Conservation (phyloP, 1,140 invertebrate genomes). For the Cardiocondyla obscurior region DNA sequence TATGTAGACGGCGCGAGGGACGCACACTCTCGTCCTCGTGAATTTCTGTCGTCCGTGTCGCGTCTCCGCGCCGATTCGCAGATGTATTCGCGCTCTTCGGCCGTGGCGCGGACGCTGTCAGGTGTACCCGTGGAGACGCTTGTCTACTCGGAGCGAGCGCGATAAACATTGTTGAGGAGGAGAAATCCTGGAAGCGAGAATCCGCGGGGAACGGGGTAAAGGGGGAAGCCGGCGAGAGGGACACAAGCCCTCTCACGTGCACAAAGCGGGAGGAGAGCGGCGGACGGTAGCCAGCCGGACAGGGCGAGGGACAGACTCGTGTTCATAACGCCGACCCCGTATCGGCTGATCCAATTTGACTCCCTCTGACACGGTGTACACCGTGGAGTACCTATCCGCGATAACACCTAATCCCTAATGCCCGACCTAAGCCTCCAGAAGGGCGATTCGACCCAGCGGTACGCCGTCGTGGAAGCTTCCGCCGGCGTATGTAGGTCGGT, state of each 20-base stretch:
- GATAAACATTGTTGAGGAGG: slow-evolving; percentile 34
- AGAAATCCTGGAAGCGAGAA: not conserved
- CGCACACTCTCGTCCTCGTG: not conserved
- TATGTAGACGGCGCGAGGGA: not conserved
- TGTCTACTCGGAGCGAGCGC: slow-evolving; percentile 30
- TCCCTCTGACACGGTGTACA: slow-evolving; percentile 62
- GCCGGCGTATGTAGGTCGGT: slow-evolving; percentile 47
- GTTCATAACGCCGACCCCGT: slow-evolving; percentile 74
- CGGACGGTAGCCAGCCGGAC: not conserved
- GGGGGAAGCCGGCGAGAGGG: slow-evolving; percentile 35
- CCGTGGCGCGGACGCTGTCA: slow-evolving; percentile 18
- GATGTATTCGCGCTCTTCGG: slow-evolving; percentile 12
- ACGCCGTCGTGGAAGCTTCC: slow-evolving; percentile 46
- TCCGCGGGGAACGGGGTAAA: slow-evolving; percentile 16
- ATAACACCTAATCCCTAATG: slow-evolving; percentile 56
- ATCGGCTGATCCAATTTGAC: slow-evolving; percentile 78
- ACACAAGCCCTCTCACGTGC: slow-evolving; percentile 28
- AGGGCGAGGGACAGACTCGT: slow-evolving; percentile 45
- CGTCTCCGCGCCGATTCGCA: no score
- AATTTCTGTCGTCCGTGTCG: not conserved
- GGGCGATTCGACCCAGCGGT: slow-evolving; percentile 37
- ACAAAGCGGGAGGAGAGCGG: slow-evolving; percentile 43
- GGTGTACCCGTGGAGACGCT: slow-evolving; percentile 12
- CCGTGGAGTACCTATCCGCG: slow-evolving; percentile 49
- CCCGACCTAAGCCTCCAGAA: slow-evolving; percentile 1